Conservation (phyloP, 2,888 invertebrate genomes). For the Netelia virgata region DNA sequence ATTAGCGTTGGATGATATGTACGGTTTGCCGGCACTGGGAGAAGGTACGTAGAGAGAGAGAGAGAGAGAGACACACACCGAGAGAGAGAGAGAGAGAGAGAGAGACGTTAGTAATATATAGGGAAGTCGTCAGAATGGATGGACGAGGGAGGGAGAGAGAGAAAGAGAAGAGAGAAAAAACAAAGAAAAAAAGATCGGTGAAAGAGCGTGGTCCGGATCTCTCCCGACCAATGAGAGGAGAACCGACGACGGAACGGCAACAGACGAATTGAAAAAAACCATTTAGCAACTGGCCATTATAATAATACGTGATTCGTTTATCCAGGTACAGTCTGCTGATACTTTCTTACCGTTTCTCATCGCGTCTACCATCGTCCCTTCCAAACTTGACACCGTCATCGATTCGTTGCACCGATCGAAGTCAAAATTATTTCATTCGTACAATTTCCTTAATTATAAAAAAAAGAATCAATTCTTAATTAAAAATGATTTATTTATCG, state of each 20-base stretch:
- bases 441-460: too few species aligned
- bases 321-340: constrained; percentile 80
- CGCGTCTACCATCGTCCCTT: background rate
- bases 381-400: too few species aligned
- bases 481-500: too few species aligned
- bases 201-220: constrained; percentile 59
- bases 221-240: constrained; percentile 71
- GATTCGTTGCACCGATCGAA: too few species aligned
- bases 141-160: constrained; percentile 48
- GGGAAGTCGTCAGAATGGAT: constrained; percentile 36
- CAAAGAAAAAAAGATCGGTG: constrained; percentile 34
- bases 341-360: constrained; percentile 65
- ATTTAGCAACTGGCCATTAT: constrained; percentile 85
- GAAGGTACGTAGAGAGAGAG: constrained; percentile 36
- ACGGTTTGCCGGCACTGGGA: constrained; percentile 51
- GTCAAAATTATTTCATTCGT: too few species aligned
- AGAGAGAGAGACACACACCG: background rate
- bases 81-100: constrained; percentile 61
- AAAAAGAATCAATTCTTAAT: too few species aligned
- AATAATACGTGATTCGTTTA: constrained; percentile 85
- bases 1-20: constrained; percentile 76
- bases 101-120: too few species aligned
- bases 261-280: constrained; percentile 84
- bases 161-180: constrained; percentile 63
- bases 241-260: constrained; percentile 65